Percentiles rank a stretch among this genome's conserved stretches.
Evolutionary conservation across 2,797 vertebrate species (phyloP).

Genomic region (Danio aesculapii): DNA sequence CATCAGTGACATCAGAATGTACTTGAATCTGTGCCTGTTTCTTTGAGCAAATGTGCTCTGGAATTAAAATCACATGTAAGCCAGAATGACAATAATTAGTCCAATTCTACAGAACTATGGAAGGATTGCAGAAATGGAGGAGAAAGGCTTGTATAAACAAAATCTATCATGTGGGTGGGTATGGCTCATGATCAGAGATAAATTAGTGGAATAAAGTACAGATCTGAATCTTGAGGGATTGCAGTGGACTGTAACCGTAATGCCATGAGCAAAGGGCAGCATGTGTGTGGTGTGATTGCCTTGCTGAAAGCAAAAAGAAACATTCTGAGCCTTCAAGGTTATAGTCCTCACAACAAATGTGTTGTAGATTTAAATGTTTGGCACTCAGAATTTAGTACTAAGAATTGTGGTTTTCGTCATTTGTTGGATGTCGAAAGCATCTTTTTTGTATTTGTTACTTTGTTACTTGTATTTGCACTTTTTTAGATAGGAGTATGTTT

Average conservation of each 20-base stretch:
- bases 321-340: conserved; percentile 1
- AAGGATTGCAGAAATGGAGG: conserved; percentile 20
- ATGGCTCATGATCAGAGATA: conserved; percentile 62
- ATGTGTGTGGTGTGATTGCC: conserved; percentile 4
- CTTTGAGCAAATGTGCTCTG: background rate
- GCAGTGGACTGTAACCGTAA: conserved; percentile 28
- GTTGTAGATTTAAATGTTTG: conserved; percentile 14
- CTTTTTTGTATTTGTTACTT: background rate
- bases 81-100: conserved; percentile 41
- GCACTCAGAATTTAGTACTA: conserved; percentile 5
- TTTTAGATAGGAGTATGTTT: background rate
- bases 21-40: conserved; percentile 11
- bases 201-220: conserved; percentile 39
- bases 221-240: conserved; percentile 55
- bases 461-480: too few relatives aligned
- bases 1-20: background rate
- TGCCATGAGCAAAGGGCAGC: conserved; percentile 1
- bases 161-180: conserved; percentile 75
- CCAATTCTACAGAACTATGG: conserved; percentile 27
- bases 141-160: conserved; percentile 74
- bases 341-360: conserved; percentile 11
- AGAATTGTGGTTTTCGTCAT: conserved; percentile 44
- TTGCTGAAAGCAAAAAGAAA: conserved; percentile 28
- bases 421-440: background rate
- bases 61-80: conserved; percentile 50